Evolutionary conservation across 2,797 vertebrate species (phyloP), one percentile per base, ranked within the genome.

Genomic region (Danio choprae): DNA sequence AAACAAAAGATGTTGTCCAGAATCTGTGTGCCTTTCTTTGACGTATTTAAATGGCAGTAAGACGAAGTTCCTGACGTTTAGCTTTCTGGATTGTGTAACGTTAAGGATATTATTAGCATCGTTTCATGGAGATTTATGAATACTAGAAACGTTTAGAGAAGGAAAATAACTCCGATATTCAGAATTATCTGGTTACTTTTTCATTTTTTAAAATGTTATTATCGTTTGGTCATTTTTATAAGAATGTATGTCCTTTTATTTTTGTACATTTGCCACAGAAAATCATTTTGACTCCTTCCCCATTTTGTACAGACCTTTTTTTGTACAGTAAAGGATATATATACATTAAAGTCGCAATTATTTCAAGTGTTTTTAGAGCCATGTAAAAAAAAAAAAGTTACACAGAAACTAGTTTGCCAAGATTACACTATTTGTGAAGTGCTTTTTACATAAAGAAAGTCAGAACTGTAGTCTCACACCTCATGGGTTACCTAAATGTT

Each of bases 11-110:
- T 46, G 40, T 20, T 67, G 43, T 72, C 80, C 75, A 59, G 44
- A 41, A 69, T 65, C 67, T 41, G 73, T 82, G 82, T 87, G 86
- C 86, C 84, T 87, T 85, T 85, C 6, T 86, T 86, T 83, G 59
- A 70, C 12, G 40, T 83, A 68, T 81, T 74, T 65, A 77, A 13
- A 74, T 58, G 46, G 44, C 73, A 70, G 55, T 48, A 5, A 13
- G 38, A 18, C 46, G 36, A 40, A 41, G 56, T 50, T 10, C 10
- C 63, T 55, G 51, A 5, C 46, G 13, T 50, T 22, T 74, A 22
- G n/a, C 20, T 50, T 58, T 46, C 69, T 69, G 70, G 18, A 55
- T 55, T 56, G 75, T 53, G 40, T 1, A 29, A 43, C 1, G 1
- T 29, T 29, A 3, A 29, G 29, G 38, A 38, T 55, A 4, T 65